Base-by-base conservation (phyloP, 1,140 invertebrate species). In the Cydia fagiglandana region DNA sequence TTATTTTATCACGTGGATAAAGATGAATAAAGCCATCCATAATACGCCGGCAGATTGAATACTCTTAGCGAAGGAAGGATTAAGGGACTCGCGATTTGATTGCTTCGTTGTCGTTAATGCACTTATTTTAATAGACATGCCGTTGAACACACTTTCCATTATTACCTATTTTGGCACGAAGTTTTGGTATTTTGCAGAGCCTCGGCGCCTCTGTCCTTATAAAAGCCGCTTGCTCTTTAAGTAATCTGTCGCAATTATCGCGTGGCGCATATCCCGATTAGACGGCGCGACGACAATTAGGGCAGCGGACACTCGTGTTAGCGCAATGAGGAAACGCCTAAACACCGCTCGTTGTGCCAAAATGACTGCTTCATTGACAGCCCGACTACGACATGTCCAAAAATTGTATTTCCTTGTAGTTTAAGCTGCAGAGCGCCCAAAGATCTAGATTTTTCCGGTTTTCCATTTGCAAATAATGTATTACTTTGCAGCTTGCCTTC, bases 201-300 rank as follows among this genome's bases (percentile, higher is more conserved):
- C 81, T 77, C 78, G 75, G 76, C 79, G 74, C 17, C 53, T 83
- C 78, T 83, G 79, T 61, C 34, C 30, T 15, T 70, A 34, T 80
- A 79, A 78, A 53, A 24, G 73, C 41, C 38, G 64, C 7, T 41
- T 70, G 30, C 34, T 70, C 34, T 38, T 24, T n/a, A 82, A 80
- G 82, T 84, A 88, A 86, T 90, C 88, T 87, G 86, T 84, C 85
- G 86, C 91, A 92, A 92, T 92, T 92, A 92, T 91, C 85, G 85
- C 89, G 79, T 89, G 89, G 85, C 88, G 86, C 88, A 88, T 92
- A 91, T 92, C 91, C 89, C 88, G 89, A 92, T 92, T 92, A 92
- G 87, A 82, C 75, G 86, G 75, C 88, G 88, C 85, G 89, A 83
- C 88, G 87, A 76, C 91, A 91, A 92, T 92, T 92, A 92, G 89